phyloP scores from a whole-genome alignment of 1,140 invertebrate genomes.

The Neodiprion fabricii region DNA sequence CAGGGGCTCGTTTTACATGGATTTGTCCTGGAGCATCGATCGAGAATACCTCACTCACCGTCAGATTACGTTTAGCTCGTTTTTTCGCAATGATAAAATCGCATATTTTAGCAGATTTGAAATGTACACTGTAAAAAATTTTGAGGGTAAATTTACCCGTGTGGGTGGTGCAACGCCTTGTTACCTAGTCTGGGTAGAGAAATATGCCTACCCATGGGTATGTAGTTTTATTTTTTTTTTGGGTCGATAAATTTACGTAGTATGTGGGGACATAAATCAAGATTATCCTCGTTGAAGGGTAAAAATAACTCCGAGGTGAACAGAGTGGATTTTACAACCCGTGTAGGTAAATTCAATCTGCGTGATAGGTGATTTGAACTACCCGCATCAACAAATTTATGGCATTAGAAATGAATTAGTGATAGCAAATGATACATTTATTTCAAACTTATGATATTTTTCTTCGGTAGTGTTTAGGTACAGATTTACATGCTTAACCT shows the following conservation, averaged over 20 bases:
- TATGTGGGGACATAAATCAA: background rate
- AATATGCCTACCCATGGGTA: too few relatives aligned
- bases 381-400: background rate
- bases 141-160: too few relatives aligned
- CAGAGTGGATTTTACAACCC: background rate
- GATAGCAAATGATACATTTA: too few relatives aligned
- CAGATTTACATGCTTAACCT: too few relatives aligned
- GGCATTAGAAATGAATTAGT: background rate
- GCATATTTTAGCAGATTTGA: background rate
- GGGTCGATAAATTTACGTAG: background rate
- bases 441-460: too few relatives aligned
- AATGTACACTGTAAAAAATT: too few relatives aligned
- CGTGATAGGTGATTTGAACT: background rate
- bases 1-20: slow-evolving; percentile 10
- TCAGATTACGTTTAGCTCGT: background rate
- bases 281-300: background rate
- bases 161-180: too few relatives aligned
- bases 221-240: background rate
- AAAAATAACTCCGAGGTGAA: background rate
- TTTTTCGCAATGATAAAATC: background rate
- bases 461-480: too few relatives aligned
- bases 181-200: too few relatives aligned
- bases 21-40: background rate
- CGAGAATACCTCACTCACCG: background rate
- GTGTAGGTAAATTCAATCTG: background rate